These are phyloP conservation scores for Scylla paramamosain DNA, from an alignment of 1,140 invertebrate genomes.

Conservation along the genomic window DNA sequence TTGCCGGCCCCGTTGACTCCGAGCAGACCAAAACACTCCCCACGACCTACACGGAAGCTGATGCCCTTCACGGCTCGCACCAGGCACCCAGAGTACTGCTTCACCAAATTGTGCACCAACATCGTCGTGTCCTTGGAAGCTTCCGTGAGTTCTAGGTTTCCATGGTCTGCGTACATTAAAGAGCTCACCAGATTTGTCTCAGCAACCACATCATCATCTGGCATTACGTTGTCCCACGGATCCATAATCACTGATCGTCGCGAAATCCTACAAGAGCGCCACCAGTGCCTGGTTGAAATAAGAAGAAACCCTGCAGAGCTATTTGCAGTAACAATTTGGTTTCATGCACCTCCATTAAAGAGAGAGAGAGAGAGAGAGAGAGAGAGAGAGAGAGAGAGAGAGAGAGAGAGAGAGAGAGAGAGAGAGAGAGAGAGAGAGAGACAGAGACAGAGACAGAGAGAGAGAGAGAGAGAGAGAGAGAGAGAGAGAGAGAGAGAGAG, in stretches of 20 bases:
- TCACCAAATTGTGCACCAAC: conserved; percentile 65
- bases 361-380: conserved; percentile 24
- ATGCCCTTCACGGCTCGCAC: conserved; percentile 85
- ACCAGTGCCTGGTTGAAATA: too few relatives aligned
- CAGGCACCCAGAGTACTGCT: conserved; percentile 76
- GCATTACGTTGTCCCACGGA: not conserved
- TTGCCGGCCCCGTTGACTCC: conserved; percentile 94
- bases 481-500: too few relatives aligned
- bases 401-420: not conserved
- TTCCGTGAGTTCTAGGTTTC: not conserved
- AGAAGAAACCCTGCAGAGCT: too few relatives aligned
- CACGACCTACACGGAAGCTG: conserved; percentile 86
- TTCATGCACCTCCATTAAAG: too few relatives aligned
- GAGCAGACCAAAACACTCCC: conserved; percentile 91
- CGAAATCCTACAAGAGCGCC: too few relatives aligned
- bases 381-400: conserved; percentile 44
- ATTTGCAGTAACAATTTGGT: not conserved
- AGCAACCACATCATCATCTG: conserved; percentile 43
- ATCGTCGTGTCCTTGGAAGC: conserved; percentile 56
- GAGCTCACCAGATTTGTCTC: not conserved
- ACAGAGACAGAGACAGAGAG: too few relatives aligned
- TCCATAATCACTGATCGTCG: too few relatives aligned
- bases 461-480: too few relatives aligned
- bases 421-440: too few relatives aligned
- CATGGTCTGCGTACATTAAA: not conserved